Evolutionary conservation across 1,140 invertebrate genomes (phyloP), one percentile per base, ranked within the genome.

Genomic region (Drosophila suzukii): DNA sequence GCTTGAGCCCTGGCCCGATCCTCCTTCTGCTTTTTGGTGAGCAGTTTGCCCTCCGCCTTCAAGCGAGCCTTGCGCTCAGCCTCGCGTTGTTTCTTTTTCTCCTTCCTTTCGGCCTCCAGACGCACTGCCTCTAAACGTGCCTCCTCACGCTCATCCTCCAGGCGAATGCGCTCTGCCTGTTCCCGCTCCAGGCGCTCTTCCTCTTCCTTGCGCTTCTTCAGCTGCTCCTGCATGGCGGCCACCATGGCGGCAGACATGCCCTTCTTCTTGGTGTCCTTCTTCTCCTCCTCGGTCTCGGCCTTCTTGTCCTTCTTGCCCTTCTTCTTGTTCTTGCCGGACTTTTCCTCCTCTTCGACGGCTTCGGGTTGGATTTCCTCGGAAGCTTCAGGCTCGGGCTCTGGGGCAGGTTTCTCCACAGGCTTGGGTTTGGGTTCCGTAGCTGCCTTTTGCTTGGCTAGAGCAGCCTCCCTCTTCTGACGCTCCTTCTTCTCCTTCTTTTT

Each of bases 41-140:
- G 92, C 24, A 98, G 93, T 93, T 98, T 99, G 2, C 98, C 98
- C 94, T 99, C 98, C 24, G 97, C 97, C 92, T 99, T 99, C 39
- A 98, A 93, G 88, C 97, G 94, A 91, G 98, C 97, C 93, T 97
- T 98, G 63, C 96, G 95, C 90, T 99, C 98, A 81, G 99, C 99
- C 93, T 99, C 98, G 90, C 98, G 98, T 81, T 97, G 95, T 90
- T 99, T 99, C 90, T 98, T 98, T 72, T 95, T 95, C 81, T 98
- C 96, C 91, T 98, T 98, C 57, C 95, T 94, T 93, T 98, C 98
- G 92, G 97, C 95, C 92, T 98, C 97, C 70, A 97, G 92, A 70
- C 95, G 94, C 39, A 97, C 90, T 66, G 96, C 95, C 93, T 97
- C 96, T 62, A 96, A 93, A 53, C 96, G 94, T 30, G 94, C 94